Percentiles rank a stretch among this genome's conserved stretches.
Evolutionary conservation across 2,113 vertebrate genomes (phyloP).

Genomic region (Tychaedon coryphoeus): DNA sequence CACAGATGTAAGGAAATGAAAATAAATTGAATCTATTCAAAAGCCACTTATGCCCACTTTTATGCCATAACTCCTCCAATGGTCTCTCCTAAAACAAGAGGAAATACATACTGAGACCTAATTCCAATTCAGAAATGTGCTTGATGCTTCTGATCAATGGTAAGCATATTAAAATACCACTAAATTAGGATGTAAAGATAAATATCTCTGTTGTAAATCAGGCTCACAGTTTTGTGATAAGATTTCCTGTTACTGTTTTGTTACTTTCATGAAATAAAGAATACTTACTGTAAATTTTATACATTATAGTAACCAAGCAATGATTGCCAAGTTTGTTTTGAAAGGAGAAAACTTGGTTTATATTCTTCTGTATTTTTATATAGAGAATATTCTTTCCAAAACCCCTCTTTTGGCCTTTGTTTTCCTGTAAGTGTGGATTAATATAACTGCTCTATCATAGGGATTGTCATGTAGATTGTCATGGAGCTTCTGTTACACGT

Average conservation of each 20-base stretch:
- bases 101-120: neutral
- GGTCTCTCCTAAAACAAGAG: neutral
- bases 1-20: neutral
- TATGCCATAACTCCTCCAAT: neutral
- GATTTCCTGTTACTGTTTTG: neutral
- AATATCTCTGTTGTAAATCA: neutral
- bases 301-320: neutral
- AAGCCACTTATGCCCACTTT: neutral
- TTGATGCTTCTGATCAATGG: neutral
- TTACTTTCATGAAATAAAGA: neutral
- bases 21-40: neutral
- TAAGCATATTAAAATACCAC: neutral
- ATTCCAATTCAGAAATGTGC: neutral
- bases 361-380: neutral
- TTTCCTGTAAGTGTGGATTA: neutral
- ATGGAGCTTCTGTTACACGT: neutral
- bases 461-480: neutral
- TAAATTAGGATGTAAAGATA: neutral
- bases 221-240: neutral
- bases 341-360: neutral
- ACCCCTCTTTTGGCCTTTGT: neutral
- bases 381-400: neutral
- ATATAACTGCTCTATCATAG: neutral
- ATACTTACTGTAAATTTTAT: neutral
- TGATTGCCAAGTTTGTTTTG: neutral